Evolutionary conservation across 2,113 vertebrate genomes (phyloP), one percentile per base, ranked within the genome.

Genomic region (Atractosteus spatula): DNA sequence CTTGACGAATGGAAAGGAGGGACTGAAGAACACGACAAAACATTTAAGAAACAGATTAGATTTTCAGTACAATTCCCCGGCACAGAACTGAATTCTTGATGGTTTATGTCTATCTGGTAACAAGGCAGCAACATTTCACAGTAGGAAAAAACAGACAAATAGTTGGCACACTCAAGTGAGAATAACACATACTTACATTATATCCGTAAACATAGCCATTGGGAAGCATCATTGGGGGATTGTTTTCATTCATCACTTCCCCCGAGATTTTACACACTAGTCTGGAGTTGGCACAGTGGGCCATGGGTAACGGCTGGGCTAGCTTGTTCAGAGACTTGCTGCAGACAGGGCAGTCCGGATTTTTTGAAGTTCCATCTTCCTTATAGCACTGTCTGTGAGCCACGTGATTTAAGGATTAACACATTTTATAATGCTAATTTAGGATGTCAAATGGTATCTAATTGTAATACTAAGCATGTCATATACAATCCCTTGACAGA

Each of bases 241-340:
- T 99, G 91, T 99, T 99, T 92, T 99, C 97, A 5, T 99, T 99
- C 97, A 99, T 99, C 69, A 99, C 97, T 59, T 99, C 97, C 42
- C 97, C 97, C 0, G 97, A 99, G 87, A 99, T 99, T 91, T 99
- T 99, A 88, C 97, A 99, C 80, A 99, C 97, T 82, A 99, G 93
- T 77, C 97, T 94, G 57, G 97, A 99, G 88, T 99, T 99, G 89
- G 97, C 97, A 57, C 97, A 99, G 80, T 99, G 97, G 62, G 97
- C 97, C 97, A 99, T 99, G 11, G 97, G 97, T 56, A 99, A 90
- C 0, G 96, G 97, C 83, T 98, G 96, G 8, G 97, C 97, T 89
- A 99, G 83, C 87, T 98, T 98, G 90, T 99, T 99, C 79, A 99
- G 91, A 63, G 96, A 98, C 88, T 98, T 98, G 88, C 97, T 98